These are phyloP conservation scores for Fukomys damarensis DNA, from an alignment of 2,113 vertebrate genomes.

Conservation along the genomic window DNA sequence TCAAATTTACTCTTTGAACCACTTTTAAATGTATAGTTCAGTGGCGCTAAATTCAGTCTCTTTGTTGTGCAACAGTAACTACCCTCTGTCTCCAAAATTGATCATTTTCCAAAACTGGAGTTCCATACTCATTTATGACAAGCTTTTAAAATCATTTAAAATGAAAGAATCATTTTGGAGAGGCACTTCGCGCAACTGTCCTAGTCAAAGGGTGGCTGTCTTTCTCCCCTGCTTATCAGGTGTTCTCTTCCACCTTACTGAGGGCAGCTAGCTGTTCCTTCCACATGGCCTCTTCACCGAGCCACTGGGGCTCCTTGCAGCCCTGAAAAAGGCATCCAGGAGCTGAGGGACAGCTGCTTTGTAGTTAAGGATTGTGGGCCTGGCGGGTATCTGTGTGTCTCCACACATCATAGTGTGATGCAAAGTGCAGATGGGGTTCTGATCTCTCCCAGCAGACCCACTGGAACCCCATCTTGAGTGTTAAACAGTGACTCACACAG, in stretches of 20 bases:
- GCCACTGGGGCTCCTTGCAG: not conserved
- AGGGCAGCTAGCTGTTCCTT: not conserved
- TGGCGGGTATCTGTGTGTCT: not conserved
- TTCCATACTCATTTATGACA: not conserved
- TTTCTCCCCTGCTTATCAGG: not conserved
- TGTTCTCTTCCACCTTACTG: not conserved
- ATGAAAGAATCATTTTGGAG: not conserved
- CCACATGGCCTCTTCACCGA: not conserved
- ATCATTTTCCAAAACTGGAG: slow-evolving; percentile 22
- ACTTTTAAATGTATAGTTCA: not conserved
- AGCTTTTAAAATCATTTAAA: slow-evolving; percentile 29
- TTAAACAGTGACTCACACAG: not conserved
- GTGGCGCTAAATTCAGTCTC: not conserved
- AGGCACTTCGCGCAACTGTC: not conserved
- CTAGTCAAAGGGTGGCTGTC: not conserved
- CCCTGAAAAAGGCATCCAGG: not conserved
- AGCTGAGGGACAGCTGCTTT: slow-evolving; percentile 22
- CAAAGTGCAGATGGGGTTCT: slow-evolving; percentile 10
- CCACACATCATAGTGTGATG: slow-evolving; percentile 35
- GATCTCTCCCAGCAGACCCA: not conserved
- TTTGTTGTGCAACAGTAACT: not conserved
- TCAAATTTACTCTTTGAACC: not conserved
- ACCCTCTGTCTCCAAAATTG: not conserved
- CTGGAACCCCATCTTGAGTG: not conserved
- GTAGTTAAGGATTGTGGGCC: not conserved